Percentiles rank a stretch among this genome's conserved stretches.
phyloP scores from a whole-genome alignment of 2,888 invertebrate genomes.

The Platycheirus albimanus region DNA sequence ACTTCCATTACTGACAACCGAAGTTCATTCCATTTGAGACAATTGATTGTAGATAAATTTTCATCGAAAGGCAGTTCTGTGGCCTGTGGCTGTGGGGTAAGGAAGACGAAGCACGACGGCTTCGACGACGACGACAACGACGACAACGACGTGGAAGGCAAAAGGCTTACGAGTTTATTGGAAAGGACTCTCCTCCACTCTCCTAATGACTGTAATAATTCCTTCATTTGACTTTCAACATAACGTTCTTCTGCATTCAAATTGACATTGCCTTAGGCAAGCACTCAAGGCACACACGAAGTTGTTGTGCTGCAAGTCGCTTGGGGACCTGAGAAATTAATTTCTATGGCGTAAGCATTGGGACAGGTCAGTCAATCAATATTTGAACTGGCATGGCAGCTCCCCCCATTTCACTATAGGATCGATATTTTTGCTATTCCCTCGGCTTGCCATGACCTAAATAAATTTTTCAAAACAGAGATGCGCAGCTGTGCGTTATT shows the following conservation, averaged over 20 bases:
- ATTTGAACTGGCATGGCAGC: slow-evolving; percentile 7
- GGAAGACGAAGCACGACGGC: not conserved
- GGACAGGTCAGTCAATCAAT: slow-evolving; percentile 74
- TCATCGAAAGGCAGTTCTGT: slow-evolving; percentile 38
- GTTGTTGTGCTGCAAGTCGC: not conserved
- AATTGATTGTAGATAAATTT: slow-evolving; percentile 71
- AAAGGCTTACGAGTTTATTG: too few species aligned
- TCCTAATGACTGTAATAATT: slow-evolving; percentile 63
- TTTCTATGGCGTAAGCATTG: slow-evolving; percentile 65
- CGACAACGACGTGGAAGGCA: too few species aligned
- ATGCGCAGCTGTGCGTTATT: slow-evolving; percentile 65
- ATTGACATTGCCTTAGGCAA: slow-evolving; percentile 64
- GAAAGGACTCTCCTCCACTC: slow-evolving; percentile 13
- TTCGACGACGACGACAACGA: not conserved
- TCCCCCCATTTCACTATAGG: slow-evolving; percentile 1
- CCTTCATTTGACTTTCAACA: slow-evolving; percentile 50
- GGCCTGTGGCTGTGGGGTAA: not conserved
- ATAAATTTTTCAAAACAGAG: slow-evolving; percentile 45
- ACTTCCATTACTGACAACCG: not conserved
- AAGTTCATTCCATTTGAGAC: slow-evolving; percentile 52
- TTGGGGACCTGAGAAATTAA: slow-evolving; percentile 46
- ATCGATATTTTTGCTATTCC: slow-evolving; percentile 62
- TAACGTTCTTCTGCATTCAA: slow-evolving; percentile 58
- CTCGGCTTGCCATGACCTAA: slow-evolving; percentile 68
- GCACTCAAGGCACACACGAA: not conserved